Evolutionary conservation across 2,888 invertebrate genomes (phyloP), one percentile per base, ranked within the genome.

Genomic region (Lasioglossum morio): DNA sequence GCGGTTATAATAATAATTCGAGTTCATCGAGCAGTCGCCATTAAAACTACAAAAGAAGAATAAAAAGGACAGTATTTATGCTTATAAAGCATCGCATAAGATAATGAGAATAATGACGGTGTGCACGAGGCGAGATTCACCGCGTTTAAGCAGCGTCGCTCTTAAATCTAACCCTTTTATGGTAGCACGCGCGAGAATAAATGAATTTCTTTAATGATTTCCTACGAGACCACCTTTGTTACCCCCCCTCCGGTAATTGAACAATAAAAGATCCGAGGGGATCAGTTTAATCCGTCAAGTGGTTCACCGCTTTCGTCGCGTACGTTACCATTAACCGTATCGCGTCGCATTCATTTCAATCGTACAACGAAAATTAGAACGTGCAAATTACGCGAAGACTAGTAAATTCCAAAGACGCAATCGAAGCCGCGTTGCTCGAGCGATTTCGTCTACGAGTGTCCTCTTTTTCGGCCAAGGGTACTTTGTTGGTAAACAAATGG

Each of bases 401-500:
- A 30, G 27, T 16, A 2, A 63, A 63, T 63, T 63, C 7, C 60
- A 7, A 66, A 16, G 66, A 40, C 37, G 23, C 37, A 12, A 23
- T 37, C 66, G 19, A 8, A 10, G 30, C 19, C 1, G 4, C 5
- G 63, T 43, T 34, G 23, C n/a, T 12, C 23, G n/a, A 27, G 48
- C 73, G 75, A 77, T 78, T 40, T 66, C 73, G 76, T 43, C 82
- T 80, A 14, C 60, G 53, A 82, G 53, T n/a, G 23, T 63, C 37
- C 37, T n/a, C 16, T 14, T 72, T 79, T 78, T 66, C 78, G 84
- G 53, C 57, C 84, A 83, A 85, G 85, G 84, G 73, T 80, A 70
- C 60, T 27, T 53, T 34, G 74, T 53, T 34, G 69, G 84, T 84
- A 85, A 85, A 85, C 80, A 85, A 77, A 85, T 27, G n/a, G 37